Evolutionary conservation across 2,797 vertebrate species (phyloP).

Genomic region (Phalanger gymnotis): DNA sequence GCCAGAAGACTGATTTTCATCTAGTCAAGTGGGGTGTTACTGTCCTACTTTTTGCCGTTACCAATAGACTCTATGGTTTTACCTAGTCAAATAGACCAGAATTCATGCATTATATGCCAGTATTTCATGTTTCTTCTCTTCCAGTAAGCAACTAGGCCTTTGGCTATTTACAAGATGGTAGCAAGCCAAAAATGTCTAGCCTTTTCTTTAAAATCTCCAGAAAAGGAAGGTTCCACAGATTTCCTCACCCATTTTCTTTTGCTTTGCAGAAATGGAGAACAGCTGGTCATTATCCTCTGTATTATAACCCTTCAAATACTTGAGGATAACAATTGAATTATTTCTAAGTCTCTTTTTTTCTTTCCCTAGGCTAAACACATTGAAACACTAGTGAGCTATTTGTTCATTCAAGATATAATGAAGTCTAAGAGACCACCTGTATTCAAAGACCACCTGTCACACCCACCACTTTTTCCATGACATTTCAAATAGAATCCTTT

Average conservation of each 20-base stretch:
- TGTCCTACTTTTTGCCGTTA: not conserved
- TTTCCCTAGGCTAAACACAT: not conserved
- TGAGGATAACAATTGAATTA: slow-evolving; percentile 17
- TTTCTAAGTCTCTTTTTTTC: not conserved
- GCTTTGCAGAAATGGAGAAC: slow-evolving; percentile 1
- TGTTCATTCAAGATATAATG: slow-evolving; percentile 14
- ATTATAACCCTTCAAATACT: slow-evolving; percentile 14
- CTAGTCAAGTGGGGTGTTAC: not conserved
- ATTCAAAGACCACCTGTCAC: slow-evolving; percentile 7
- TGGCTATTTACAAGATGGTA: not conserved
- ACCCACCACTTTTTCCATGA: not conserved
- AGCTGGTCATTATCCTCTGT: not conserved
- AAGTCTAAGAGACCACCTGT: slow-evolving; percentile 5
- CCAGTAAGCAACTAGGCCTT: not conserved
- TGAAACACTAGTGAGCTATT: slow-evolving; percentile 31
- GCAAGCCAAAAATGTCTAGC: not conserved
- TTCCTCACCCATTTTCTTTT: not conserved
- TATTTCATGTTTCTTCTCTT: not conserved
- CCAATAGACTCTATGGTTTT: not conserved
- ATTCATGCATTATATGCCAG: not conserved
- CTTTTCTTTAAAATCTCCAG: not conserved
- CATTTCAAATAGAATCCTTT: slow-evolving; percentile 6
- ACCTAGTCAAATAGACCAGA: not conserved
- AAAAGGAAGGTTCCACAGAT: slow-evolving; percentile 16
- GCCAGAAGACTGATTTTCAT: not conserved